These are phyloP conservation scores for Argyrosomus japonicus DNA, from an alignment of 2,113 vertebrate genomes.

Conservation along the genomic window DNA sequence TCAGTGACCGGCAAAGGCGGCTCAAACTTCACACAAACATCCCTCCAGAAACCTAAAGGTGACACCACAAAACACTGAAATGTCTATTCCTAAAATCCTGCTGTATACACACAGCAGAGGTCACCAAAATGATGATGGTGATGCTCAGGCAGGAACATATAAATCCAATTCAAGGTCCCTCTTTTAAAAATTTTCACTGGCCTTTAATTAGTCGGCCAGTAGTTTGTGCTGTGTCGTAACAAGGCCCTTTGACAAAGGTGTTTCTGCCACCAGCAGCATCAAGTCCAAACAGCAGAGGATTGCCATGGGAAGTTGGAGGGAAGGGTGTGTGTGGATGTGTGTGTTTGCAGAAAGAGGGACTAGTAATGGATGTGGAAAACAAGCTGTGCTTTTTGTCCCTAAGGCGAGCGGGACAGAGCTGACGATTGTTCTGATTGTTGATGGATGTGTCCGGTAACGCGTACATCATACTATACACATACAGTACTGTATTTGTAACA, in stretches of 20 bases:
- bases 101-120: neutral
- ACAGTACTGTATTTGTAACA: conserved; percentile 56
- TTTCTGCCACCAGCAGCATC: conserved; percentile 21
- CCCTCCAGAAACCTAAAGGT: too few relatives aligned
- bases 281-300: neutral
- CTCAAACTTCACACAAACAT: neutral
- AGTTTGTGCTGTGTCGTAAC: conserved; percentile 18
- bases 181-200: neutral
- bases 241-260: neutral
- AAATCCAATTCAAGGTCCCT: neutral
- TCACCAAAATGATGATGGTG: neutral
- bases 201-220: conserved; percentile 22
- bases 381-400: conserved; percentile 74
- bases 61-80: neutral
- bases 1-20: neutral
- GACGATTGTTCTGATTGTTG: conserved; percentile 27
- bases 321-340: conserved; percentile 29
- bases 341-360: conserved; percentile 13
- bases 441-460: conserved; percentile 16
- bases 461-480: conserved; percentile 37
- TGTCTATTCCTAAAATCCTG: too few relatives aligned
- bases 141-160: neutral
- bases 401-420: conserved; percentile 54
- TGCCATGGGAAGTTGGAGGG: conserved; percentile 16
- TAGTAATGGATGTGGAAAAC: conserved; percentile 13